Percentiles rank a stretch among this genome's conserved stretches.
Conservation (phyloP, 2,113 vertebrate genomes). For the Lagopus leucura region DNA sequence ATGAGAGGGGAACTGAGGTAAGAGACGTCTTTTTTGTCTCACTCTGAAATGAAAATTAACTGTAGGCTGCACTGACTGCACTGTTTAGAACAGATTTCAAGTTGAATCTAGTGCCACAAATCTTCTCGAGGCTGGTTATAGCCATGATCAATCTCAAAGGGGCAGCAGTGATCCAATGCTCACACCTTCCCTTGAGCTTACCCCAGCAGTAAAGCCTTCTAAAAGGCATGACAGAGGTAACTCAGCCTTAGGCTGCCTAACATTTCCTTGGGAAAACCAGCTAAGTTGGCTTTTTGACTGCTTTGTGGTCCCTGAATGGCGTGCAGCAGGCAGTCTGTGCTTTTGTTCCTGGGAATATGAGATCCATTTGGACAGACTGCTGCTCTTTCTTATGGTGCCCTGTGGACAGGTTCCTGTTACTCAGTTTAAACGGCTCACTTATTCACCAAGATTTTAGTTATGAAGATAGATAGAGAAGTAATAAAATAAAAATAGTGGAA, state of each 20-base stretch:
- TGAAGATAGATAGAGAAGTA: background rate
- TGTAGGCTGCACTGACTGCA: background rate
- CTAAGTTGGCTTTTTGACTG: background rate
- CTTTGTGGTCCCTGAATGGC: background rate
- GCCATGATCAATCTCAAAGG: background rate
- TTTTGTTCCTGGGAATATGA: background rate
- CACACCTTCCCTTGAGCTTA: background rate
- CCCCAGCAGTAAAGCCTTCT: background rate
- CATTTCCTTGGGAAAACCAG: background rate
- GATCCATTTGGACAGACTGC: background rate
- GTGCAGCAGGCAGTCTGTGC: background rate
- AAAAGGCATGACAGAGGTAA: background rate
- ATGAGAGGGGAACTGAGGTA: background rate
- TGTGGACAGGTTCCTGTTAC: background rate
- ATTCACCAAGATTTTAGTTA: background rate
- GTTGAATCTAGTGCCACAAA: background rate
- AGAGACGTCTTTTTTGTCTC: background rate
- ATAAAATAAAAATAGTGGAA: background rate
- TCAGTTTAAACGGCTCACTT: background rate
- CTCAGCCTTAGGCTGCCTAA: background rate
- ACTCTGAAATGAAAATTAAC: background rate
- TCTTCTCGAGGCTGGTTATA: background rate
- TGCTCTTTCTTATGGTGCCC: background rate
- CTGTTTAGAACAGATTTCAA: background rate
- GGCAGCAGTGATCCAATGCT: background rate